A percentile compares a stretch with the other conserved stretches of the same genome.
These are phyloP conservation scores for Drosophila maculinotata DNA, from an alignment of 2,888 invertebrate genomes.

Conservation along the genomic window DNA sequence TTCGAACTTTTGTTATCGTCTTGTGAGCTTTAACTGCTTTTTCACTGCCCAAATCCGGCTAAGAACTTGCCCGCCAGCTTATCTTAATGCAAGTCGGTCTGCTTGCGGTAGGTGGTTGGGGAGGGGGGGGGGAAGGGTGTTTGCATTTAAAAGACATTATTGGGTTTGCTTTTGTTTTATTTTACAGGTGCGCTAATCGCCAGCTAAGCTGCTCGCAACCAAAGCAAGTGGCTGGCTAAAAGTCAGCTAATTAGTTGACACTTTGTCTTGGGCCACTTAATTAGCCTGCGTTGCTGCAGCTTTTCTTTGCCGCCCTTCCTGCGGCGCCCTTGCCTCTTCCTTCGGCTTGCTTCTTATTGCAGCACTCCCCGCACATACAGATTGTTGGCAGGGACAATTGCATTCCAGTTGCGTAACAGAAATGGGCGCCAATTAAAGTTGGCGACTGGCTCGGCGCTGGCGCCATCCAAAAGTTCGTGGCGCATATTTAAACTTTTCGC, in stretches of 20 bases:
- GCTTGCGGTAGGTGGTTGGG: no score
- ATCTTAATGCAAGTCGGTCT: constrained; percentile 15
- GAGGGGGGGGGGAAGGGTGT: background rate
- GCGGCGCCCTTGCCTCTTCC: no score
- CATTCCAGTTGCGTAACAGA: constrained; percentile 79
- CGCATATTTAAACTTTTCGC: constrained; percentile 71
- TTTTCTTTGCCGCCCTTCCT: no score
- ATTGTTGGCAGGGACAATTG: constrained; percentile 75
- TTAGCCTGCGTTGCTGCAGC: constrained; percentile 42
- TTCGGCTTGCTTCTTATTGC: constrained; percentile 27
- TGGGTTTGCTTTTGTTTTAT: constrained; percentile 50
- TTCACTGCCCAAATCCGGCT: constrained; percentile 53
- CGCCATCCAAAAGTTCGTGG: constrained; percentile 66
- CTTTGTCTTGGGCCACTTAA: constrained; percentile 77
- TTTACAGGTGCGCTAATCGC: constrained; percentile 75
- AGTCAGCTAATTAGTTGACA: constrained; percentile 78
- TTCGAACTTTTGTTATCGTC: background rate
- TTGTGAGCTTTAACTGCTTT: constrained; percentile 15
- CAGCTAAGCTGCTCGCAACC: constrained; percentile 64
- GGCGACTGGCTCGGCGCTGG: constrained; percentile 52
- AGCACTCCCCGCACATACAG: constrained; percentile 74
- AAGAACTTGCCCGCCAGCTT: constrained; percentile 69
- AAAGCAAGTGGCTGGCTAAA: constrained; percentile 56
- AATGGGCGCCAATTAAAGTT: constrained; percentile 80
- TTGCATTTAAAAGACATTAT: constrained; percentile 67